phyloP scores from a whole-genome alignment of 1,140 invertebrate species.

The Pararge aegeria region DNA sequence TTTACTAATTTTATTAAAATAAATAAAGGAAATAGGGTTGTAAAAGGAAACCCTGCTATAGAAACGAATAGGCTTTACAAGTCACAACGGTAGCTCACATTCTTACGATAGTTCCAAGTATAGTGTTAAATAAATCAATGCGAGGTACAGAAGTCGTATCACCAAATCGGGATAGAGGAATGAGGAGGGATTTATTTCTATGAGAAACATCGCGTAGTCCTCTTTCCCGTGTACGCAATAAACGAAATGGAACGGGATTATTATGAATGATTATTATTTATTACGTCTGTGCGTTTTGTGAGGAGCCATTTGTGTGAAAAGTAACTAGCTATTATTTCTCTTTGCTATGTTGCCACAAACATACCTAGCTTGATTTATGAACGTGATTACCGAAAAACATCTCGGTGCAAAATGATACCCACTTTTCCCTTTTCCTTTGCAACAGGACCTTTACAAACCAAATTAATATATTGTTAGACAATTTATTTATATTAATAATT shows the following conservation, averaged over 20 bases:
- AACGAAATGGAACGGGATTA: conserved; percentile 33
- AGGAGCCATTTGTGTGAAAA: conserved; percentile 20
- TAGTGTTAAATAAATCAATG: conserved; percentile 62
- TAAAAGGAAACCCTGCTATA: conserved; percentile 4
- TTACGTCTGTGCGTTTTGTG: conserved; percentile 21
- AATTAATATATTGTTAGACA: no score
- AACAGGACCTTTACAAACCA: no score
- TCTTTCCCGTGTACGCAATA: conserved; percentile 35
- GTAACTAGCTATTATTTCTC: conserved; percentile 25
- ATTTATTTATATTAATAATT: no score
- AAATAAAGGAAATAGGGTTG: not conserved
- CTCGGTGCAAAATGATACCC: not conserved
- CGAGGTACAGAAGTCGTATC: conserved; percentile 57
- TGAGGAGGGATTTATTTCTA: conserved; percentile 56
- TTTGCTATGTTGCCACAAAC: not conserved
- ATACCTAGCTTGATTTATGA: not conserved
- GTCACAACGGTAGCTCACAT: conserved; percentile 41
- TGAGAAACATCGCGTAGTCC: conserved; percentile 38
- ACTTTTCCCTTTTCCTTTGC: not conserved
- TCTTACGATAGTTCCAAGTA: conserved; percentile 49
- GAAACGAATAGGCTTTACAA: conserved; percentile 10
- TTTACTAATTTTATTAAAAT: no score
- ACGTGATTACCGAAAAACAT: not conserved
- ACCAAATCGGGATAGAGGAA: conserved; percentile 59
- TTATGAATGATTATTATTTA: conserved; percentile 29